A percentile compares a stretch with the other conserved stretches of the same genome.
phyloP scores from a whole-genome alignment of 2,797 vertebrate species.

The Phataginus tetradactyla region DNA sequence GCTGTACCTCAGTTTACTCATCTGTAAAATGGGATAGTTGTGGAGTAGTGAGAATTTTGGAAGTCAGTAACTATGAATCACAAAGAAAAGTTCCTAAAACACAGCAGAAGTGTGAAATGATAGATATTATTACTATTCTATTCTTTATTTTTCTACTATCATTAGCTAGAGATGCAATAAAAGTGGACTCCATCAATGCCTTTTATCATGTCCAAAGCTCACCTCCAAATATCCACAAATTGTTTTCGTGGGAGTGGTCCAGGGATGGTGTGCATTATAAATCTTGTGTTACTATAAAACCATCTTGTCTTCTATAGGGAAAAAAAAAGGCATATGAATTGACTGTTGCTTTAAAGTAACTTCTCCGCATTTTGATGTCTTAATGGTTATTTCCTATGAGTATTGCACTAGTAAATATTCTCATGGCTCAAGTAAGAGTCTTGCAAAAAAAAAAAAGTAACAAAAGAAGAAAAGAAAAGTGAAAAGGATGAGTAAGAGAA shows the following conservation, averaged over 20 bases:
- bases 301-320: neutral
- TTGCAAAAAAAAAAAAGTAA: neutral
- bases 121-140: neutral
- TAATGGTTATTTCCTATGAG: neutral
- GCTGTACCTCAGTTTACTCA: neutral
- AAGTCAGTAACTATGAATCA: neutral
- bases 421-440: neutral
- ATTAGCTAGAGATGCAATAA: neutral
- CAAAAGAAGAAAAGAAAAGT: neutral
- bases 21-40: neutral
- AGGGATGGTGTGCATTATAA: neutral
- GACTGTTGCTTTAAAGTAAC: neutral
- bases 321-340: neutral
- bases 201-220: neutral
- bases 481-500: neutral
- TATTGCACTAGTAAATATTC: neutral
- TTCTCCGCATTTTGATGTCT: neutral
- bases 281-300: neutral
- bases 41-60: neutral
- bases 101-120: neutral
- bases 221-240: neutral
- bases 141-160: conserved; percentile 14
- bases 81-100: neutral
- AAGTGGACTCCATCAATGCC: neutral
- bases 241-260: neutral